Base-by-base conservation (phyloP, 2,113 vertebrate species). In the Elephantulus edwardii region DNA sequence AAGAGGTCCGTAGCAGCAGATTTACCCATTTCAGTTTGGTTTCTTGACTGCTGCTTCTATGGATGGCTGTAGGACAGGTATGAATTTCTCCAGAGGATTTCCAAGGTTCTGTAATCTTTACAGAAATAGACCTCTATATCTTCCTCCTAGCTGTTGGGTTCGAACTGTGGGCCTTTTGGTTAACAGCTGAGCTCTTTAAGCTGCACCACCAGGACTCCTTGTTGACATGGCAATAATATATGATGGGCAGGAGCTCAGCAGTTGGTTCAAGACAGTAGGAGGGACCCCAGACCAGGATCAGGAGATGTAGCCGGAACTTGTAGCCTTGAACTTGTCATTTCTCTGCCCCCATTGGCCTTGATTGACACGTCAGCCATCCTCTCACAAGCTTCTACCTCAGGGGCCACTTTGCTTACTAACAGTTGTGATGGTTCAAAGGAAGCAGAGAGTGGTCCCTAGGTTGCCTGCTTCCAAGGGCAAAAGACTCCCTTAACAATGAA, bases 401-500 rank as follows among this genome's bases (percentile, higher is more conserved):
- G 44, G 13, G 28, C 42, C 56, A 4, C 16, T 38, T 84, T 60
- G 33, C 35, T 10, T 2, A 42, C 54, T 35, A 26, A n/a, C 46
- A 82, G 58, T 70, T 44, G 38, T 3, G 33, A 56, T 82, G 83
- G 13, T 33, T 44, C 35, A 2, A 12, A 72, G 81, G 30, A 22
- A 8, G 40, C n/a, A n/a, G 40, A 70, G 16, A 42, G 22, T 6
- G 28, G 33, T 78, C 30, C 6, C 52, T 42, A 38, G 24, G 42
- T 52, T 13, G 6, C 44, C 12, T 8, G 40, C 33, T 14, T n/a
- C n/a, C 9, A 3, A 42, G 58, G 14, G 12, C 12, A 46, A 50
- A 30, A 0, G 0, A 54, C 62, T 17, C 46, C 42, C 19, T 0
- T 2, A 14, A 42, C 30, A 68, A 13, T 2, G 54, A 58, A 48